These are phyloP conservation scores for Xiphophorus couchianus DNA, from an alignment of 2,113 vertebrate species.

Conservation along the genomic window DNA sequence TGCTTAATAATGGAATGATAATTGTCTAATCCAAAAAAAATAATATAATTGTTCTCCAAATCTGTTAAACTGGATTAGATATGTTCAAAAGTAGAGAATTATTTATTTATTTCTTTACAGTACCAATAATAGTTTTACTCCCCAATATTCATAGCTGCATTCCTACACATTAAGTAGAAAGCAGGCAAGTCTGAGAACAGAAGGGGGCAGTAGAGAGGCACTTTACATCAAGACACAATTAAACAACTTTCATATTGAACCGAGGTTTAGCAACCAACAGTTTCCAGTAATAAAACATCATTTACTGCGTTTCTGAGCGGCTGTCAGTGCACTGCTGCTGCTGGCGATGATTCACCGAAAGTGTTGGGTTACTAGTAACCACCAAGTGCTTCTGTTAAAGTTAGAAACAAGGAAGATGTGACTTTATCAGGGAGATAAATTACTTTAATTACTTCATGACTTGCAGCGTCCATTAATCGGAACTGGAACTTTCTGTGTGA, in stretches of 20 bases:
- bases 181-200: constrained; percentile 13
- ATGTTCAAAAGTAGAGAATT: background rate
- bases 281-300: constrained; percentile 25
- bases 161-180: constrained; percentile 18
- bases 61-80: background rate
- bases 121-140: constrained; percentile 3
- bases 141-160: constrained; percentile 21
- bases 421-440: constrained; percentile 25
- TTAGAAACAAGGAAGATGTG: constrained; percentile 17
- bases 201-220: constrained; percentile 55
- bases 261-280: constrained; percentile 22
- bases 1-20: constrained; percentile 43
- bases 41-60: background rate
- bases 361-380: constrained; percentile 16
- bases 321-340: constrained; percentile 12
- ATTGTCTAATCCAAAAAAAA: constrained; percentile 2
- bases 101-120: background rate
- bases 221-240: constrained; percentile 49
- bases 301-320: constrained; percentile 4
- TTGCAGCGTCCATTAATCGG: constrained; percentile 21
- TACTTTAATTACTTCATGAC: constrained; percentile 22
- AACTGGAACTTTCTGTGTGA: constrained; percentile 17
- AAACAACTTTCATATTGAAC: constrained; percentile 7
- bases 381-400: constrained; percentile 20
- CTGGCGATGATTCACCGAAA: background rate